Evolutionary conservation across 1,140 invertebrate genomes (phyloP).

Genomic region (Daktulosphaira vitifoliae): DNA sequence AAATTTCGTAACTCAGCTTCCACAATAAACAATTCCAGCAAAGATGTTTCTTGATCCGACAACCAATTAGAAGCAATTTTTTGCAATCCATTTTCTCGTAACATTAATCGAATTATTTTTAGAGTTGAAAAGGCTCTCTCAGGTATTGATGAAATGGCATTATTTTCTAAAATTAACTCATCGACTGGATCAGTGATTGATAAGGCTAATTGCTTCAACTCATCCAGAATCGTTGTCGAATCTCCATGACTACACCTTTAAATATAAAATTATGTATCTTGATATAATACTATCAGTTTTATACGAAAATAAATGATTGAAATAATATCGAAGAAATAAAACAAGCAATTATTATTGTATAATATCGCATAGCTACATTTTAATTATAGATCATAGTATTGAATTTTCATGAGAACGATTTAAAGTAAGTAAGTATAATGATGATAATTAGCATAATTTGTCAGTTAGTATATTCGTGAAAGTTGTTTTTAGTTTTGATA

Average conservation of each 20-base stretch:
- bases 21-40: conserved; percentile 73
- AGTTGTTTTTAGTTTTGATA: too few species aligned
- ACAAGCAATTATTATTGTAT: too few species aligned
- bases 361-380: too few species aligned
- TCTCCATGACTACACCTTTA: conserved; percentile 78
- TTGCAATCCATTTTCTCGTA: conserved; percentile 72
- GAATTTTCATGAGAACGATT: too few species aligned
- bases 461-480: too few species aligned
- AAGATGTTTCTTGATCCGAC: conserved; percentile 60
- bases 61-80: conserved; percentile 71
- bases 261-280: not conserved
- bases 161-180: conserved; percentile 77
- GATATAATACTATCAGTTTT: too few species aligned
- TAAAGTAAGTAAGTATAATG: too few species aligned
- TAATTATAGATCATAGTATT: too few species aligned
- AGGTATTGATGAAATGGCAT: conserved; percentile 68
- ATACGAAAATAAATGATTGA: too few species aligned
- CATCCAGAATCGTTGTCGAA: conserved; percentile 60
- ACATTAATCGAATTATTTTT: conserved; percentile 65
- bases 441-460: too few species aligned
- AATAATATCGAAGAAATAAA: too few species aligned
- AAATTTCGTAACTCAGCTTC: conserved; percentile 68
- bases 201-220: conserved; percentile 59
- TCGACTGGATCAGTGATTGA: conserved; percentile 62
- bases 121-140: conserved; percentile 65